Base-by-base conservation (phyloP, 2,113 vertebrate species). In the Stigmatopora nigra region DNA sequence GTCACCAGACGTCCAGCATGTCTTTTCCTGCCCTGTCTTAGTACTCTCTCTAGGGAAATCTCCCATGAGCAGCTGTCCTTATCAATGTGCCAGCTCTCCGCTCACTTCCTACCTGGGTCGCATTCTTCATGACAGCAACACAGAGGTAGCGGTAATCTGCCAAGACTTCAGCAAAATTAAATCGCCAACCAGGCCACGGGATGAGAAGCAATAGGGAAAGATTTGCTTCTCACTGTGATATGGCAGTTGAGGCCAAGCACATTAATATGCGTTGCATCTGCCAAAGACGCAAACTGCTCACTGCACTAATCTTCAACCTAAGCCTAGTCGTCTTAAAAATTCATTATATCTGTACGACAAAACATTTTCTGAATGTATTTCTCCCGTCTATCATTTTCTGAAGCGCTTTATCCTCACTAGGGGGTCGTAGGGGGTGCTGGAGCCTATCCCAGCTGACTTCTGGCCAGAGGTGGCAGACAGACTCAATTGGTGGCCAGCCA, bases 41-140 rank as follows among this genome's bases (percentile, higher is more conserved):
- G 77, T 64, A 53, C 72, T 87, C 84, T 87, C 91, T 88, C 90
- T 65, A 65, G 88, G 88, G 89, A 94, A 93, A 92, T 91, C 91
- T 92, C 84, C 72, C 63, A 72, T 82, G 85, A 80, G 60, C 83
- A 90, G 77, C 83, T 87, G 81, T 88, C 84, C 88, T 90, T 91
- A 91, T 93, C 89, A 85, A 78, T 84, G 86, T 71, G 84, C 80
- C 52, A 70, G 74, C 90, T 90, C 81, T 82, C 80, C 45, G 62
- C 69, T 84, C 71, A 35, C 88, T 80, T 72, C 76, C 77, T 82
- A 78, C 78, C 84, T 72, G 79, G 64, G 79, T 78, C 45, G 55
- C 73, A 62, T 82, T 81, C 87, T 85, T 77, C 88, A 90, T 89
- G 88, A 90, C 88, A 91, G 89, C 76, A 60, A 81, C 73, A 36